Percentiles rank a stretch among this genome's conserved stretches.
These are phyloP conservation scores for Arion vulgaris DNA, from an alignment of 1,140 invertebrate genomes.

Conservation along the genomic window DNA sequence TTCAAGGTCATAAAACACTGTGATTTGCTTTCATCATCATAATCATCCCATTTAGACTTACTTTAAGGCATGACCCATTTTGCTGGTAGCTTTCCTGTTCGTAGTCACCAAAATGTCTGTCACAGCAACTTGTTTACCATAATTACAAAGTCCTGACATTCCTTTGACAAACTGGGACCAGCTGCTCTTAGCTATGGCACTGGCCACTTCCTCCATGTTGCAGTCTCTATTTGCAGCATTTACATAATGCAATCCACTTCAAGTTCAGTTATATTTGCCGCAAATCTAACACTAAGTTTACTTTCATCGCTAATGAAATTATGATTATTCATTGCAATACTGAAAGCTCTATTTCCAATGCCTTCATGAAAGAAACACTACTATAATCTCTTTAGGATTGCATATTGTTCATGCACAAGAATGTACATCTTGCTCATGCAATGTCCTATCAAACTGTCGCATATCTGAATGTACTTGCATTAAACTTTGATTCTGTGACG, in stretches of 20 bases:
- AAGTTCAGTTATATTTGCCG: slow-evolving; percentile 86
- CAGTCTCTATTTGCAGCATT: slow-evolving; percentile 88
- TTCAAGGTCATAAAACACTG: slow-evolving; percentile 45
- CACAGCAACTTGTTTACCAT: slow-evolving; percentile 41
- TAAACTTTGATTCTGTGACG: not conserved
- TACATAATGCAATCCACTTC: slow-evolving; percentile 90
- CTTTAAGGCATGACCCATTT: slow-evolving; percentile 53
- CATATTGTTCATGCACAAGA: not conserved
- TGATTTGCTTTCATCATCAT: slow-evolving; percentile 32
- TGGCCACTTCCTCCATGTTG: slow-evolving; percentile 87
- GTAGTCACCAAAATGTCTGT: slow-evolving; percentile 47
- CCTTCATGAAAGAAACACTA: not conserved
- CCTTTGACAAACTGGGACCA: slow-evolving; percentile 43
- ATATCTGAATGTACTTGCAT: not conserved
- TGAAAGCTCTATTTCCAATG: not conserved
- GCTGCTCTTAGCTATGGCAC: slow-evolving; percentile 78
- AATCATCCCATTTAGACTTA: slow-evolving; percentile 47
- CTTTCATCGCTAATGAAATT: not conserved
- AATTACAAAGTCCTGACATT: slow-evolving; percentile 47
- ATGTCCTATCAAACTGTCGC: not conserved
- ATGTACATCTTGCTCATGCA: not conserved
- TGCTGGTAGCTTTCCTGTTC: slow-evolving; percentile 50
- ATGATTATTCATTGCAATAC: not conserved
- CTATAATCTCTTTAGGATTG: not conserved
- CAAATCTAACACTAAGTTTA: slow-evolving; percentile 45